Conservation (phyloP, 2,113 vertebrate genomes). For the Lipophrys pholis region DNA sequence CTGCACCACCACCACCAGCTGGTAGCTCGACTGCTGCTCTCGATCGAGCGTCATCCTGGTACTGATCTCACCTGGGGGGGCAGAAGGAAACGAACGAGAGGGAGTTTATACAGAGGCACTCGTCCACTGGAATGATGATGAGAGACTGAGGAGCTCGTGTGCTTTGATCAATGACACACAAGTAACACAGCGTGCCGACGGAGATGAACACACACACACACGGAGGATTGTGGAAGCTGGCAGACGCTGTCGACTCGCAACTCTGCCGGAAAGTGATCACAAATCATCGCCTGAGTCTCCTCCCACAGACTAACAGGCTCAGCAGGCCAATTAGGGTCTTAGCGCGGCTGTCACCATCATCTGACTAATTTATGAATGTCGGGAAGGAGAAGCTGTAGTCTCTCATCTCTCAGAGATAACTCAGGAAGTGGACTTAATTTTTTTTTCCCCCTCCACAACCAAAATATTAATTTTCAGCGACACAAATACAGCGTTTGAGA, state of each 20-base stretch:
- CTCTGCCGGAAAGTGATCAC: slow-evolving; percentile 52
- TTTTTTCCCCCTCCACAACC: not conserved
- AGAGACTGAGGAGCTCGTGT: slow-evolving; percentile 48
- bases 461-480: not conserved
- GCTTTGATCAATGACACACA: slow-evolving; percentile 64
- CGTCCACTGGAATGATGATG: slow-evolving; percentile 51
- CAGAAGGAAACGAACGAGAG: slow-evolving; percentile 18
- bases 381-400: slow-evolving; percentile 5
- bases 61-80: slow-evolving; percentile 90
- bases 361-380: slow-evolving; percentile 58
- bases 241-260: slow-evolving; percentile 42
- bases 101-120: slow-evolving; percentile 23
- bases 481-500: not conserved
- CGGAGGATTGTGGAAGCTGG: slow-evolving; percentile 10
- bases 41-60: slow-evolving; percentile 89
- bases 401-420: slow-evolving; percentile 30
- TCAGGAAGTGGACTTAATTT: slow-evolving; percentile 19
- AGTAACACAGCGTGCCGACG: slow-evolving; percentile 40
- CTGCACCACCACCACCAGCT: slow-evolving; percentile 92
- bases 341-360: slow-evolving; percentile 43
- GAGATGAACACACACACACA: slow-evolving; percentile 1
- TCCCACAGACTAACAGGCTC: slow-evolving; percentile 58
- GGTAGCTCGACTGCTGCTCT: slow-evolving; percentile 93
- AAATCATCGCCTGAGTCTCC: slow-evolving; percentile 46
- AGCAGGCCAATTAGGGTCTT: slow-evolving; percentile 69